A percentile compares a stretch with the other conserved stretches of the same genome.
Conservation (phyloP, 1,140 invertebrate species). For the Drosophila truncata region DNA sequence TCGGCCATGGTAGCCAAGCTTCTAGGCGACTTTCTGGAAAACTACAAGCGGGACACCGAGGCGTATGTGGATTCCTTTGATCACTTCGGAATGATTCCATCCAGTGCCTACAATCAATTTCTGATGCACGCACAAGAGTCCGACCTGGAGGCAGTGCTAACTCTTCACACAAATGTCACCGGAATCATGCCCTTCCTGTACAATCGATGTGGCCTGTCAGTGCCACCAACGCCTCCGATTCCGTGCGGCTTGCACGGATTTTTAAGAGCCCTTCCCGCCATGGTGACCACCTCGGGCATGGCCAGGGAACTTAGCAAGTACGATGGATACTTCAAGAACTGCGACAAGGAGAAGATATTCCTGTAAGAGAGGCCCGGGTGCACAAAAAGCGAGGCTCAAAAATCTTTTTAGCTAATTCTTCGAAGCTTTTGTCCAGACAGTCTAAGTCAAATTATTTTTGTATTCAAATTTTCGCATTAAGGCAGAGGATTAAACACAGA, state of each 20-base stretch:
- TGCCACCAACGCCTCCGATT: constrained; percentile 80
- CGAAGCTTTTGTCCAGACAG: constrained; percentile 34
- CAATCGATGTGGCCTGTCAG: constrained; percentile 73
- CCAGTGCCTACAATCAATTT: constrained; percentile 87
- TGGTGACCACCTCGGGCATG: constrained; percentile 57
- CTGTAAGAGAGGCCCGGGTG: constrained; percentile 43
- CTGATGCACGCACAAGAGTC: constrained; percentile 85
- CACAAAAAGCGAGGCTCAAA: constrained; percentile 44
- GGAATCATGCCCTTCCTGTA: constrained; percentile 84
- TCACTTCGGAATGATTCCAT: constrained; percentile 87
- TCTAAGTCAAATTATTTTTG: constrained; percentile 49
- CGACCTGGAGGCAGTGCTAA: constrained; percentile 78
- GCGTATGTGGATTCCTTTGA: constrained; percentile 90
- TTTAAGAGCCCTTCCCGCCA: constrained; percentile 79
- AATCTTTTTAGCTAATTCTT: constrained; percentile 40
- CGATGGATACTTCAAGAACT: constrained; percentile 68
- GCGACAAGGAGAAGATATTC: constrained; percentile 62
- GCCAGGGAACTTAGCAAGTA: constrained; percentile 72
- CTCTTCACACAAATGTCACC: constrained; percentile 81
- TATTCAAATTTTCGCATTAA: constrained; percentile 45
- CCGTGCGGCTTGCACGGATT: constrained; percentile 82
- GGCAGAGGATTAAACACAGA: constrained; percentile 26
- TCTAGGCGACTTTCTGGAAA: constrained; percentile 95
- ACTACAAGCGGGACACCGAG: constrained; percentile 95
- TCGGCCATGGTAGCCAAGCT: constrained; percentile 95